Percentiles rank a stretch among this genome's conserved stretches.
Conservation (phyloP, 92 coral and sea anemone genomes). For the Galaxea fascicularis region DNA sequence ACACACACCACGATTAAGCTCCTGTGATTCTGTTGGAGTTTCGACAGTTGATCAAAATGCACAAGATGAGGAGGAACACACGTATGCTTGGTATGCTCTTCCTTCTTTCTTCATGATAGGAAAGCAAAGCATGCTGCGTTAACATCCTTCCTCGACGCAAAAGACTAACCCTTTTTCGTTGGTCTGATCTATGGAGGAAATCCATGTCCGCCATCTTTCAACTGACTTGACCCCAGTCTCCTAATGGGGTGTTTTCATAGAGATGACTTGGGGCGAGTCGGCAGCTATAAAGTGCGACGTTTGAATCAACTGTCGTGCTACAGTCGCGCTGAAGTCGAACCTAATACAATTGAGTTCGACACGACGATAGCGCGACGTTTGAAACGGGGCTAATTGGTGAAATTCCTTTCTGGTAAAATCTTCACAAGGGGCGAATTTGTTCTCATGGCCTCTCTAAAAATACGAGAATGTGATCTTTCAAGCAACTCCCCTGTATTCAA, state of each 20-base stretch:
- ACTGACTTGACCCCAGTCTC: constrained; percentile 50
- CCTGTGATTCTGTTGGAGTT: too few relatives aligned
- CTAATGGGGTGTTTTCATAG: not conserved
- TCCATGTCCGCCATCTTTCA: constrained; percentile 52
- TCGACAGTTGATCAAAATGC: constrained; percentile 54
- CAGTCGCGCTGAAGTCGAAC: not conserved
- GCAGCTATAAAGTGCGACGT: constrained; percentile 34
- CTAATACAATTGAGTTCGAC: not conserved
- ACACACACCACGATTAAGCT: too few relatives aligned
- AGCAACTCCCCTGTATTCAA: too few relatives aligned
- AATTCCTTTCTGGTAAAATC: too few relatives aligned
- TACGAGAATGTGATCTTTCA: too few relatives aligned
- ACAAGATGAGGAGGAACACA: constrained; percentile 58
- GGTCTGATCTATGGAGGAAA: constrained; percentile 33
- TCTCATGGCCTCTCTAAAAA: too few relatives aligned
- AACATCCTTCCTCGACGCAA: constrained; percentile 55
- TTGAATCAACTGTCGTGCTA: constrained; percentile 1
- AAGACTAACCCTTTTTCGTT: constrained; percentile 47
- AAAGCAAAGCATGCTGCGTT: constrained; percentile 52
- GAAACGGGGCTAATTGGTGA: not conserved
- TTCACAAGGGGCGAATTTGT: too few relatives aligned
- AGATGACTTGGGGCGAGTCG: constrained; percentile 21
- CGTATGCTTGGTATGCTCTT: constrained; percentile 48
- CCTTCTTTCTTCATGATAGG: constrained; percentile 56
- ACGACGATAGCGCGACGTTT: not conserved